Base-by-base conservation (phyloP, 1,140 invertebrate genomes). In the Drosophila bocqueti region DNA sequence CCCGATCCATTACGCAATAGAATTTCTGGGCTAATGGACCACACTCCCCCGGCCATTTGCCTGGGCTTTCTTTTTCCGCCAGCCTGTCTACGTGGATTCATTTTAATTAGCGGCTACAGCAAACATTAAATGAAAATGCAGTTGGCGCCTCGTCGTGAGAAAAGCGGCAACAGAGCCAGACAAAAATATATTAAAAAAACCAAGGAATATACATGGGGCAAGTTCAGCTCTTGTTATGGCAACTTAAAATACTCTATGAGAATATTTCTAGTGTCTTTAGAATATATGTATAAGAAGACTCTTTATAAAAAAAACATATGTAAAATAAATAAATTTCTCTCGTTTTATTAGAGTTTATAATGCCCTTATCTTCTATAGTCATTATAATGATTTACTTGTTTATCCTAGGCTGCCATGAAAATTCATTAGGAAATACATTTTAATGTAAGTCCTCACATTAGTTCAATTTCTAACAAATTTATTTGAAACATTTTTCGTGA, bases 101-200 rank as follows among this genome's bases (percentile, higher is more conserved):
- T 89, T 89, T 89, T 81, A 89, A 89, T 89, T 89, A 89, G 81
- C 77, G 72, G 58, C 42, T 38, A 66, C 61, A 59, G 34, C 46
- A 73, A 46, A 72, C 68, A 73, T 73, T 74, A 61, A 74, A 74
- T 73, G 71, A 73, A 74, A 73, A 74, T 74, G 71, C 71, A 74
- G 68, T 74, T 74, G 68, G 71, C 83, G 67, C 50, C 47, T 61
- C 63, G 42, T 24, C 49, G 64, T 66, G 63, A 64, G 76, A 76
- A 83, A 76, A 63, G n/a, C 52, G 65, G 76, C 76, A 78, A 78
- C 66, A 45, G 11, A 21, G 65, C 57, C 21, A 34, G 24, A 16
- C 34, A 49, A 55, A 58, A 65, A 10, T 26, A 29, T 21, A 16
- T 31, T 31, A 52, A 38, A 26, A 46, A 63, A 18, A 24, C 24